Base-by-base conservation (phyloP, 2,113 vertebrate species). In the Ctenodactylus gundi region DNA sequence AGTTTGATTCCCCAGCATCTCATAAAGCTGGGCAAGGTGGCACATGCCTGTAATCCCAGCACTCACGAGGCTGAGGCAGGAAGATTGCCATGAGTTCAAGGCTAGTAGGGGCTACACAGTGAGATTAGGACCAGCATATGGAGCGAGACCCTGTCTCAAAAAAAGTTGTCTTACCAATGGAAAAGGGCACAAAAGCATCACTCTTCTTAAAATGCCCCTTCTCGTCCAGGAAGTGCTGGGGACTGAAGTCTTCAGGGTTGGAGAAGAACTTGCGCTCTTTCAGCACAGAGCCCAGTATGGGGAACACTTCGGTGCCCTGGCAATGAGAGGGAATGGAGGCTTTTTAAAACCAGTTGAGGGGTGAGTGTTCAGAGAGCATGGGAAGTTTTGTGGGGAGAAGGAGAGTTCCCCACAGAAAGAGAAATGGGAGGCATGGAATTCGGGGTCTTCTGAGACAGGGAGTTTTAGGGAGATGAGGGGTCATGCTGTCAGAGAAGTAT, bases 141-240 rank as follows among this genome's bases (percentile, higher is more conserved):
- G n/a, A n/a, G n/a, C n/a, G n/a, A n/a, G n/a, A n/a, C n/a, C n/a
- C n/a, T n/a, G n/a, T n/a, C n/a, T n/a, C n/a, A n/a, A n/a, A n/a
- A n/a, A n/a, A n/a, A n/a, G n/a, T n/a, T n/a, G 23, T 85, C 94
- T 94, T 95, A 98, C 98, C 97, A 4, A 98, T 75, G 9, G 97
- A 98, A 94, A 98, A 98, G 14, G 98, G 94, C 85, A 98, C 17
- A 29, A 98, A 98, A 20, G 95, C 96, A 1, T 97, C 97, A 5
- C 6, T 97, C 90, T 95, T 98, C 95, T 97, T 98, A 94, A 98
- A 97, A n/a, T 84, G 65, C 25, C 97, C 97, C 1, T 97, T 96
- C 27, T 98, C 92, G 39, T 97, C 97, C 93, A 98, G 94, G 91
- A 98, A 98, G 72, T 98, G 98, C 46, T 94, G 85, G 1, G 97